phyloP scores from a whole-genome alignment of 2,797 vertebrate species.

The Acipenser oxyrinchus region DNA sequence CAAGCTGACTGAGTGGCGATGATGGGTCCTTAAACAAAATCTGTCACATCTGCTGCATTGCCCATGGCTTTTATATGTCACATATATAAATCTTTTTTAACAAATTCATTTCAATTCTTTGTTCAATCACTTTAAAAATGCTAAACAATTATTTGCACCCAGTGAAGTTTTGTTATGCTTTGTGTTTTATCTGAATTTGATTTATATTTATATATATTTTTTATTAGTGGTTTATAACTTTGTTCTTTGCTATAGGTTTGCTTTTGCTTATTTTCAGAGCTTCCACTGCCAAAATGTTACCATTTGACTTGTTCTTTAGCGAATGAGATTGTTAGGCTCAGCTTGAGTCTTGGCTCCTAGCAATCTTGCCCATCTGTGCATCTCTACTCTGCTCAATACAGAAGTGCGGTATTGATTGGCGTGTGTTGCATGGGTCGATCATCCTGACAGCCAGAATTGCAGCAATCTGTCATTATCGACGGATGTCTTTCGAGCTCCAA shows the following conservation, averaged over 20 bases:
- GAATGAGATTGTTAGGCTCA: constrained; percentile 57
- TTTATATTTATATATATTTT: too few relatives aligned
- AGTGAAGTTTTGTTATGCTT: too few relatives aligned
- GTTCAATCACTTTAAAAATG: too few relatives aligned
- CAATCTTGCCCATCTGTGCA: constrained; percentile 60
- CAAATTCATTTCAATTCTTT: too few relatives aligned
- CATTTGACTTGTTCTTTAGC: constrained; percentile 43
- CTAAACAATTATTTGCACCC: too few relatives aligned
- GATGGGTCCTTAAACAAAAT: too few relatives aligned
- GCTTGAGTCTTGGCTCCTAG: constrained; percentile 58
- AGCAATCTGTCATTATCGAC: constrained; percentile 99
- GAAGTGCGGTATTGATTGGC: constrained; percentile 88
- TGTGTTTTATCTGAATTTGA: too few relatives aligned
- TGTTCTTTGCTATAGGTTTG: not conserved
- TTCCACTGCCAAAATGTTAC: constrained; percentile 57
- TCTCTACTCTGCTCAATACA: constrained; percentile 65
- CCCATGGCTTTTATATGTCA: too few relatives aligned
- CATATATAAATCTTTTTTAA: too few relatives aligned
- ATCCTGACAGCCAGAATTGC: constrained; percentile 96
- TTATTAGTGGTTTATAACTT: too few relatives aligned
- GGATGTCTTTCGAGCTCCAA: constrained; percentile 68
- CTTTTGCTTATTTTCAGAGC: constrained; percentile 25
- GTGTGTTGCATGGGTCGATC: constrained; percentile 89
- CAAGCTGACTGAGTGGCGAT: too few relatives aligned
- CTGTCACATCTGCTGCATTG: too few relatives aligned